Base-by-base conservation (phyloP, 2,113 vertebrate species). In the Calonectris borealis region DNA sequence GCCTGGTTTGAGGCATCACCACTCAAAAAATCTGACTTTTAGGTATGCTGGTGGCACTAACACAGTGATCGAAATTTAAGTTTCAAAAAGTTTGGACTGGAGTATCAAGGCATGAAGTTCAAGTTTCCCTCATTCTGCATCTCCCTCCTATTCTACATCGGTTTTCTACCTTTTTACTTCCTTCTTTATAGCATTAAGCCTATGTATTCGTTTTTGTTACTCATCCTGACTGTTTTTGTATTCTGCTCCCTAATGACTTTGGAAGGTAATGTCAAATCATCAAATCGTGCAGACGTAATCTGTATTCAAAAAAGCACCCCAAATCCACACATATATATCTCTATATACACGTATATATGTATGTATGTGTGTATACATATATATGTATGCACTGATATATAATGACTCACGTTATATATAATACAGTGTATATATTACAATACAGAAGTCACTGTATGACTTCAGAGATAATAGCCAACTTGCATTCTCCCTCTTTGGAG, bases 391-490 rank as follows among this genome's bases (percentile, higher is more conserved):
- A 36, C 70, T 72, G 52, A 76, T 57, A 76, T 27, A 27, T n/a
- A 95, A 69, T 85, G 81, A 95, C 57, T 96, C 89, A 93, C 0
- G 0, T 92, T 81, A 72, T 51, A 46, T 61, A 31, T 75, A 87
- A 78, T 72, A 61, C 17, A 52, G 48, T n/a, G 83, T 76, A 83
- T 65, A 83, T 88, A 93, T 91, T 95, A 87, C 66, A 90, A 58
- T 80, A 80, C 46, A 64, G 83, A 91, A 90, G 75, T 83, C 49
- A 26, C 75, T 46, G 52, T 62, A 79, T 93, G 75, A 77, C 85
- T 96, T 94, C 87, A 96, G 38, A 55, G 52, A 25, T 94, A 95
- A 93, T 73, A 79, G 44, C 19, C 57, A 87, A n/a, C 72, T 92
- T 88, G 71, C 44, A 65, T 86, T 89, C 78, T 88, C 32, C 32